These are phyloP conservation scores for Venturia canescens DNA, from an alignment of 1,140 invertebrate species.

Conservation along the genomic window DNA sequence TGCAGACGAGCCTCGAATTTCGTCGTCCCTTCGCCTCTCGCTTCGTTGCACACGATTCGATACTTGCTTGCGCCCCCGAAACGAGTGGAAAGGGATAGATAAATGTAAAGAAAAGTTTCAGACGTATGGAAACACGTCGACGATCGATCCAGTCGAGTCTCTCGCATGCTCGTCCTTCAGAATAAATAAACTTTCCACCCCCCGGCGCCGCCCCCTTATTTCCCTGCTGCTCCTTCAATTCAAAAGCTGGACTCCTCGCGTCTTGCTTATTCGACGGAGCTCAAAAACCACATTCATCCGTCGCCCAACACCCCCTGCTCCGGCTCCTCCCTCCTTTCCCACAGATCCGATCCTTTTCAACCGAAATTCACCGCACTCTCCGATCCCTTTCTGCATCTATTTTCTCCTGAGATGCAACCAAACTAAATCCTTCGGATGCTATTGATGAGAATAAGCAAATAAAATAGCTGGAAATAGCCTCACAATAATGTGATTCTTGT, in stretches of 20 bases:
- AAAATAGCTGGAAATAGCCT: no score
- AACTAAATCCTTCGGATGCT: not conserved
- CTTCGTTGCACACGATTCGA: no score
- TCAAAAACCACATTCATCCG: not conserved
- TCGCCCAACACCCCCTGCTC: no score
- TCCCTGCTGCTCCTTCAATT: not conserved
- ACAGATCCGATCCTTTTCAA: not conserved
- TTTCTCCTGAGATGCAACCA: not conserved
- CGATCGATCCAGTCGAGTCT: not conserved
- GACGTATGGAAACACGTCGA: no score
- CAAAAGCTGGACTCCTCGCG: not conserved
- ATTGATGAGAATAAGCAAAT: not conserved
- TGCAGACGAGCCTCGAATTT: not conserved
- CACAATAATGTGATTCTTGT: no score
- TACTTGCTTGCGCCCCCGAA: no score
- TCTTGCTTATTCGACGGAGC: conserved; percentile 1
- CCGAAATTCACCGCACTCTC: not conserved
- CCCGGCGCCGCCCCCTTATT: not conserved
- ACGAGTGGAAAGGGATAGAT: no score
- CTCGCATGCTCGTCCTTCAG: not conserved
- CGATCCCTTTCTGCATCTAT: not conserved
- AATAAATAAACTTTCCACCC: not conserved
- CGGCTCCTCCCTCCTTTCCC: not conserved
- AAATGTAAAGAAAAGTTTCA: no score
- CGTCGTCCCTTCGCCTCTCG: not conserved